Conservation (phyloP, 2,113 vertebrate species). For the Psittacula cyanocephala region DNA sequence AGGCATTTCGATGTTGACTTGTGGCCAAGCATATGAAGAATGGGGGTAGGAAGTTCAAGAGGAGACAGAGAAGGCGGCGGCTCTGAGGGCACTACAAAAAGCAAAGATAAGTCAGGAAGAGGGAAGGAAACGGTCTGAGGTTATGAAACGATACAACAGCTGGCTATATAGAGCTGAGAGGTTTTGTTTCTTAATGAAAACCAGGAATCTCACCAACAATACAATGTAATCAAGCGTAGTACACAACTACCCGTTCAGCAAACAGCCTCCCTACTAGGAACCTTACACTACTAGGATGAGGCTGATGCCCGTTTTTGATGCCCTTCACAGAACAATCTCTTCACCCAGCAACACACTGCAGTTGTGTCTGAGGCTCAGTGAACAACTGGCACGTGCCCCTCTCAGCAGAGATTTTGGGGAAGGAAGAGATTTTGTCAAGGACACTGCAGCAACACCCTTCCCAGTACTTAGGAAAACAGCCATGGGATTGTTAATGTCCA, state of each 20-base stretch:
- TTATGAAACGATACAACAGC: slow-evolving; percentile 16
- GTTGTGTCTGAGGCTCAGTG: neutral
- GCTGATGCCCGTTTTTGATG: neutral
- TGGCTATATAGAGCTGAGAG: neutral
- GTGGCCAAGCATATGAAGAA: slow-evolving; percentile 22
- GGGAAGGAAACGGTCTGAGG: neutral
- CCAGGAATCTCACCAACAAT: neutral
- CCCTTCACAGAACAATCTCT: neutral
- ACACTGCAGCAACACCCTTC: neutral
- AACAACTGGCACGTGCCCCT: neutral
- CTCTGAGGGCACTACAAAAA: neutral
- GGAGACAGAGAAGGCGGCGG: neutral
- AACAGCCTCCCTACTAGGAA: neutral
- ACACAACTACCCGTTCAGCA: accelerated
- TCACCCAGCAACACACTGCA: neutral
- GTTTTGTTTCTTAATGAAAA: neutral
- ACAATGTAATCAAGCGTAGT: neutral
- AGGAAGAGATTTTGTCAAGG: slow-evolving; percentile 10
- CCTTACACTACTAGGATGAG: neutral
- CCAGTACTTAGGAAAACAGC: neutral
- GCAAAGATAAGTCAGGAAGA: neutral
- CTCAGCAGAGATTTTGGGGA: neutral
- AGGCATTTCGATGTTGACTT: neutral
- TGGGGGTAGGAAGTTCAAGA: slow-evolving; percentile 10
- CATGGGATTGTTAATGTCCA: neutral